A percentile compares a stretch with the other conserved stretches of the same genome.
These are phyloP conservation scores for Intellagama lesueurii DNA, from an alignment of 2,797 vertebrate genomes.

Conservation along the genomic window DNA sequence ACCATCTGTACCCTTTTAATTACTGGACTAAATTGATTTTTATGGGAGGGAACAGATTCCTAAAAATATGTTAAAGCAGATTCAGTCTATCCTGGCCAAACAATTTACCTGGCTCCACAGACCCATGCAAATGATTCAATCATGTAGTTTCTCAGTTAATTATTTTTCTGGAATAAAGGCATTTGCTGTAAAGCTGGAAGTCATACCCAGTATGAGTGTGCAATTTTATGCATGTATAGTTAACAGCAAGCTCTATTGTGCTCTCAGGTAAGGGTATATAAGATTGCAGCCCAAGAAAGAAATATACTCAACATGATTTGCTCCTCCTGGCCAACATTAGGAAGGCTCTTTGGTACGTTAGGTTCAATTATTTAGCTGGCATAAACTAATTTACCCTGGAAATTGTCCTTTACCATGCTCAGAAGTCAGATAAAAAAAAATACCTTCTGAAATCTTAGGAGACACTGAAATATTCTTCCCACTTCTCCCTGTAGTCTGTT, in stretches of 20 bases:
- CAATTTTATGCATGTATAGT: background rate
- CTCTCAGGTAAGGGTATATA: background rate
- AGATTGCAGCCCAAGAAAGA: background rate
- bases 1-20: background rate
- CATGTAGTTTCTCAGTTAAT: slow-evolving; percentile 8
- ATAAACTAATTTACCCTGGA: background rate
- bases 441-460: background rate
- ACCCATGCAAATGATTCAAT: slow-evolving; percentile 1
- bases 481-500: background rate
- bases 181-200: background rate
- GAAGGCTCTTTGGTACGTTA: background rate
- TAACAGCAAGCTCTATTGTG: background rate
- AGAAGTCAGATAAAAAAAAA: background rate
- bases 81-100: background rate
- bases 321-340: background rate
- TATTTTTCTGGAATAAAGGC: background rate
- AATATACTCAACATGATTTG: background rate
- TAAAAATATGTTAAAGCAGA: slow-evolving; percentile 3
- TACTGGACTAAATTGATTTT: background rate
- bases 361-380: background rate
- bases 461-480: background rate
- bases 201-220: background rate
- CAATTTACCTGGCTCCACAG: background rate
- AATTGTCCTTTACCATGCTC: too few species aligned
- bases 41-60: slow-evolving; percentile 4